phyloP scores from a whole-genome alignment of 1,140 invertebrate species.

The Penaeus chinensis region DNA sequence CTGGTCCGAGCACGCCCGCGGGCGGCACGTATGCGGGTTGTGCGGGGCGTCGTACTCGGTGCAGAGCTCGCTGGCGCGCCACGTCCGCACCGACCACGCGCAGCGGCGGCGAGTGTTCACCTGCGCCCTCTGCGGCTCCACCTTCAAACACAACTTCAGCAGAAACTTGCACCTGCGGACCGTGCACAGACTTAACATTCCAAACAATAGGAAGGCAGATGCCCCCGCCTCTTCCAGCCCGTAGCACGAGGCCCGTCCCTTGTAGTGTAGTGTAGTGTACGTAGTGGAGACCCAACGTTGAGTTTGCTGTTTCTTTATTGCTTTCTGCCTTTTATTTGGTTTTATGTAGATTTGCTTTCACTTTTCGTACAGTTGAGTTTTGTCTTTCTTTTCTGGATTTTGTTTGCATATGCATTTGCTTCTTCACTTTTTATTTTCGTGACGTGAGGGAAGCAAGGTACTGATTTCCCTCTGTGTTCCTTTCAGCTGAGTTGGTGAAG shows the following conservation, averaged over 20 bases:
- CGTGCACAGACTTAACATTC: slow-evolving; percentile 59
- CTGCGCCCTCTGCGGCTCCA: slow-evolving; percentile 55
- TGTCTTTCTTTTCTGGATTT: background rate
- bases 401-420: slow-evolving; percentile 20
- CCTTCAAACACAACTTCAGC: slow-evolving; percentile 60
- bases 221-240: slow-evolving; percentile 40
- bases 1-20: slow-evolving; percentile 42
- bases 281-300: slow-evolving; percentile 37
- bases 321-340: slow-evolving; percentile 22
- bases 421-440: slow-evolving; percentile 5
- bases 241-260: slow-evolving; percentile 35
- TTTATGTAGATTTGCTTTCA: slow-evolving; percentile 13
- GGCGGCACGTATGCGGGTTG: slow-evolving; percentile 49
- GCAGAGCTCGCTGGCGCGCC: slow-evolving; percentile 56
- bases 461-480: background rate
- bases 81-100: slow-evolving; percentile 55
- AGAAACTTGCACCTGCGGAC: slow-evolving; percentile 60
- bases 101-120: slow-evolving; percentile 51
- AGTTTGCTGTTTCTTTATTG: slow-evolving; percentile 1
- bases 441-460: background rate
- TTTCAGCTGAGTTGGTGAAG: slow-evolving; percentile 85
- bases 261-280: slow-evolving; percentile 59
- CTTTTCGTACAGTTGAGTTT: slow-evolving; percentile 9
- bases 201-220: slow-evolving; percentile 50
- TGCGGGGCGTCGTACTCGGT: slow-evolving; percentile 54